Evolutionary conservation across 2,797 vertebrate genomes (phyloP).

Genomic region (Chloroceryle amazona): DNA sequence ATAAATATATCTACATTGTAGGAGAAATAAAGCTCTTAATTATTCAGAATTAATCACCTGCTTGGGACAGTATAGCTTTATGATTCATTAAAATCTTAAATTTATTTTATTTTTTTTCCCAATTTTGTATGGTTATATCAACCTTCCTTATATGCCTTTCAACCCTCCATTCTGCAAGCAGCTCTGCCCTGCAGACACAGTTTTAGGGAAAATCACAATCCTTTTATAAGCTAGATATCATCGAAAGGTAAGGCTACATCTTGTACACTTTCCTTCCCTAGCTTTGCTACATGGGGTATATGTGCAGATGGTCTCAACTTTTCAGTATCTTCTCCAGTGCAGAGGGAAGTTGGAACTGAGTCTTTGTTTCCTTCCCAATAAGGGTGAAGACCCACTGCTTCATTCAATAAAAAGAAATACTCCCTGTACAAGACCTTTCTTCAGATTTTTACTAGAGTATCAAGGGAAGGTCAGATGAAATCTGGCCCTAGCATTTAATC

Average conservation of each 20-base stretch:
- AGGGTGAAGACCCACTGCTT: background rate
- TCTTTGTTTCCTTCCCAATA: background rate
- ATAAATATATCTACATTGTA: background rate
- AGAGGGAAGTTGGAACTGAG: background rate
- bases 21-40: background rate
- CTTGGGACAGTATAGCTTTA: background rate
- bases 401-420: background rate
- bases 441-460: conserved; percentile 6
- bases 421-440: background rate
- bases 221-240: background rate
- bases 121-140: background rate
- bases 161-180: background rate
- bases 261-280: background rate
- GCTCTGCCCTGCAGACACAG: background rate
- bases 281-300: background rate
- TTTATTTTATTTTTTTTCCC: background rate
- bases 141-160: background rate
- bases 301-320: background rate
- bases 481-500: conserved; percentile 35
- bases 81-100: background rate
- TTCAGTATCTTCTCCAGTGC: background rate
- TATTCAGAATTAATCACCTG: background rate
- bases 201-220: background rate
- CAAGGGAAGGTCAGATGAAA: conserved; percentile 20
- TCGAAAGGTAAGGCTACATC: background rate